Base-by-base conservation (phyloP, 1,140 invertebrate genomes). In the Nasonia longicornis region DNA sequence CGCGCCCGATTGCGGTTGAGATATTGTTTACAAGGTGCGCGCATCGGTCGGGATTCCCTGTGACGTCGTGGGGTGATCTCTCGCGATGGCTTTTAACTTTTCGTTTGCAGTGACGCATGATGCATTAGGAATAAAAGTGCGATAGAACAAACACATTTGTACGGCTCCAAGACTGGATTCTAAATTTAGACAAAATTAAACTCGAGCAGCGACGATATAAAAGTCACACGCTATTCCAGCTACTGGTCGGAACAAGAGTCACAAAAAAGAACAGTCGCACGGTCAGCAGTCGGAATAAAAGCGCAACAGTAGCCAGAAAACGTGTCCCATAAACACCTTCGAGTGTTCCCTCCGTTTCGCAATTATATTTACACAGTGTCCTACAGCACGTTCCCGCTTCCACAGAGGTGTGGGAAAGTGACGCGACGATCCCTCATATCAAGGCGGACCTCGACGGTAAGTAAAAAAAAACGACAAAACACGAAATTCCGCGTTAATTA, bases 401-500 rank as follows among this genome's bases (percentile, higher is more conserved):
- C 12, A 26, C 26, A 10, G 22, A 78, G 76, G 16, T 71, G 67
- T 58, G 29, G 42, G 45, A 78, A 71, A 48, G 42, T 22, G 29
- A n/a, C 1, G 0, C 1, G 0, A 70, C n/a, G 22, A 69, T 70
- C 48, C 20, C 20, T 58, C 66, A 35, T 31, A 78, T 77, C 42
- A 63, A 26, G 4, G 31, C 14, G 26, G 67, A 52, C 48, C 48
- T 52, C 16, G 67, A 35, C 31, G 31, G 31, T 35, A 35, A 0
- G 26, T 26, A 38, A 29, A 70, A 35, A 70, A 52, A 52, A 52
- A 52, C 48, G 11, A 67, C 38, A 45, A 67, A 20, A 38, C 74
- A 31, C 31, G 31, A 78, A 48, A 78, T 71, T 45, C 45, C 16
- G 20, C 26, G 26, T 71, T 78, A 78, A 78, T 78, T 78, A 78